Conservation (phyloP, 2,113 vertebrate species). For the Microtus ochrogaster region DNA sequence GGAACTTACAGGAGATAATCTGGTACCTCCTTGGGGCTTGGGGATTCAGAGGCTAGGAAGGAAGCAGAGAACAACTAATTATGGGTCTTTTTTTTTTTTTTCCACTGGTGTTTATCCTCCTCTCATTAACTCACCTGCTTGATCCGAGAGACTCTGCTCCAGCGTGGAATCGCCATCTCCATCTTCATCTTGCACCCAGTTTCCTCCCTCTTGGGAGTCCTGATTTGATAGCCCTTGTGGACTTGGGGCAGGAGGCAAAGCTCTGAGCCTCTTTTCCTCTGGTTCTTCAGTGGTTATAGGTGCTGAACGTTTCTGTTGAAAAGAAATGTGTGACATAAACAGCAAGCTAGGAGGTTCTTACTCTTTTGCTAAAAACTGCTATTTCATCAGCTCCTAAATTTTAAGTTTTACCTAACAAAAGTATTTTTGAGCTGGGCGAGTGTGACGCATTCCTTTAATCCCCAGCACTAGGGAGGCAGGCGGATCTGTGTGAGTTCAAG, state of each 20-base stretch:
- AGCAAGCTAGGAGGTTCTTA: neutral
- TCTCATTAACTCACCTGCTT: constrained; percentile 83
- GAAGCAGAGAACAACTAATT: constrained; percentile 75
- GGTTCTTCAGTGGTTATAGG: constrained; percentile 19
- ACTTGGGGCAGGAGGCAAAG: neutral
- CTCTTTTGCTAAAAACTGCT: constrained; percentile 16
- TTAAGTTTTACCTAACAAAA: neutral
- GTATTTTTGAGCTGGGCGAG: too few species aligned
- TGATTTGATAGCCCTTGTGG: neutral
- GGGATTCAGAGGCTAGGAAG: constrained; percentile 67
- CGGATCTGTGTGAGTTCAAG: too few species aligned
- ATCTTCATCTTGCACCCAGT: constrained; percentile 68
- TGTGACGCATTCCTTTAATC: too few species aligned
- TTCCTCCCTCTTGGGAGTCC: constrained; percentile 42
- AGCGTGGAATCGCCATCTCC: constrained; percentile 85
- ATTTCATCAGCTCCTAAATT: constrained; percentile 20
- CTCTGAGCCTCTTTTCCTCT: constrained; percentile 71
- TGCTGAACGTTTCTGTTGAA: constrained; percentile 71
- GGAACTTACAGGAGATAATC: constrained; percentile 91
- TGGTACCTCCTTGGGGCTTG: constrained; percentile 84
- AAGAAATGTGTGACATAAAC: neutral
- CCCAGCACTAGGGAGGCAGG: too few species aligned
- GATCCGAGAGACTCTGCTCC: constrained; percentile 85
- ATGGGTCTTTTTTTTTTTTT: constrained; percentile 68
- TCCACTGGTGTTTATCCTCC: neutral